Conservation (phyloP, 2,797 vertebrate genomes). For the Triplophysa bombifrons region DNA sequence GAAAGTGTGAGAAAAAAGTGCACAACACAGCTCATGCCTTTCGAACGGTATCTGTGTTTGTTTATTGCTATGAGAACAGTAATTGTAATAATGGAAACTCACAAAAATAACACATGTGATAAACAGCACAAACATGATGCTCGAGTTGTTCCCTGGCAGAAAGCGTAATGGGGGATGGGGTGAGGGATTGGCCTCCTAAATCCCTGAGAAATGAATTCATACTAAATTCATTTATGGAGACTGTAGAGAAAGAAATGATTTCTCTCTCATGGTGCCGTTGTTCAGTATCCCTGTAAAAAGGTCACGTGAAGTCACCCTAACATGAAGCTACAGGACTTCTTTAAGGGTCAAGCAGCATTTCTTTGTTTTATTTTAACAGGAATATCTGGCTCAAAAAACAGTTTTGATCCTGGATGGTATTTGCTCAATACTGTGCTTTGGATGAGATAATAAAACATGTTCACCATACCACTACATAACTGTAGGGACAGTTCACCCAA, state of each 20-base stretch:
- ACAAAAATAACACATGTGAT: neutral
- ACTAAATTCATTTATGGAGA: constrained; percentile 32
- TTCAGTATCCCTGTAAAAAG: constrained; percentile 15
- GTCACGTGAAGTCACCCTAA: constrained; percentile 4
- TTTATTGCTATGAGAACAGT: constrained; percentile 7
- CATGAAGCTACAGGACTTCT: constrained; percentile 7
- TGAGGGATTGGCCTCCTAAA: constrained; percentile 37
- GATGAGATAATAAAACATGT: no score
- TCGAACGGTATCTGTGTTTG: neutral
- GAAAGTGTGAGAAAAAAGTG: neutral
- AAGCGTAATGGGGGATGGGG: constrained; percentile 22
- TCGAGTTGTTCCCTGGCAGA: constrained; percentile 1
- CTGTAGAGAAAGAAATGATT: neutral
- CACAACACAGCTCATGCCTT: neutral
- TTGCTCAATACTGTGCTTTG: no score
- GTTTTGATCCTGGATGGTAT: neutral
- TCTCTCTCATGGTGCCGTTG: constrained; percentile 20
- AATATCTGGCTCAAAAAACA: neutral
- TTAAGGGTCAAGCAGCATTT: constrained; percentile 5
- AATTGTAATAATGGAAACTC: neutral
- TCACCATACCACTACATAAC: no score
- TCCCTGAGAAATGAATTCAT: constrained; percentile 29
- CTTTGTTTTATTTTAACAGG: constrained; percentile 10
- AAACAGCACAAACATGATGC: neutral
- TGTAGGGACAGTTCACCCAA: no score